phyloP scores from a whole-genome alignment of 1,140 invertebrate genomes.

The Coptotermes formosanus region DNA sequence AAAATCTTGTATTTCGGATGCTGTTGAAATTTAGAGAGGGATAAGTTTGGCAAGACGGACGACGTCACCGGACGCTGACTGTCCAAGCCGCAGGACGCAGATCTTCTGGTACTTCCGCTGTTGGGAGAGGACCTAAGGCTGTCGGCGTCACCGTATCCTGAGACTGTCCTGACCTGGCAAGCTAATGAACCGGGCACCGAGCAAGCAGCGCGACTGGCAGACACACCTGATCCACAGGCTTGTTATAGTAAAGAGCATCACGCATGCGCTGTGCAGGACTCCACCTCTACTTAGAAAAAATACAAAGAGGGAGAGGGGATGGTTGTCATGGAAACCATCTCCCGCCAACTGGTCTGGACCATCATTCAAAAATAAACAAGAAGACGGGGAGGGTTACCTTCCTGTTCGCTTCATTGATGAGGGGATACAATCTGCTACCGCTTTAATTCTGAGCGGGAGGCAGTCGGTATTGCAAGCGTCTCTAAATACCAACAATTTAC shows the following conservation, averaged over 20 bases:
- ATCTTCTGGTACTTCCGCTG: no score
- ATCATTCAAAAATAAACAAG: background rate
- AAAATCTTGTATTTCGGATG: no score
- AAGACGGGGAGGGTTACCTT: background rate
- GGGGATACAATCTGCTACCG: background rate
- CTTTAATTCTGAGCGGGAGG: background rate
- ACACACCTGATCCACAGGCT: constrained; percentile 3
- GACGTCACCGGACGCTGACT: no score
- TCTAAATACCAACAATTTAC: background rate
- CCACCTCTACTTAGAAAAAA: constrained; percentile 11
- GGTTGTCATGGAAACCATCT: constrained; percentile 17
- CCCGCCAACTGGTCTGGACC: constrained; percentile 10
- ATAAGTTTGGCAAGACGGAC: no score
- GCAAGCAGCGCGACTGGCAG: background rate
- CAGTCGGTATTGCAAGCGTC: background rate
- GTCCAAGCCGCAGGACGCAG: no score
- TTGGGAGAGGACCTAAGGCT: no score
- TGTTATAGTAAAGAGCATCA: constrained; percentile 12
- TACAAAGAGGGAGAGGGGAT: background rate
- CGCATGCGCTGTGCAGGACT: constrained; percentile 6
- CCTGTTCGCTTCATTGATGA: background rate
- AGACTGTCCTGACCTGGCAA: no score
- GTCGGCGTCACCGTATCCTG: no score
- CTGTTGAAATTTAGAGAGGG: no score
- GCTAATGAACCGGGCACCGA: no score